A percentile compares a stretch with the other conserved stretches of the same genome.
Conservation (phyloP, 1,140 invertebrate genomes). For the Euwallacea similis region DNA sequence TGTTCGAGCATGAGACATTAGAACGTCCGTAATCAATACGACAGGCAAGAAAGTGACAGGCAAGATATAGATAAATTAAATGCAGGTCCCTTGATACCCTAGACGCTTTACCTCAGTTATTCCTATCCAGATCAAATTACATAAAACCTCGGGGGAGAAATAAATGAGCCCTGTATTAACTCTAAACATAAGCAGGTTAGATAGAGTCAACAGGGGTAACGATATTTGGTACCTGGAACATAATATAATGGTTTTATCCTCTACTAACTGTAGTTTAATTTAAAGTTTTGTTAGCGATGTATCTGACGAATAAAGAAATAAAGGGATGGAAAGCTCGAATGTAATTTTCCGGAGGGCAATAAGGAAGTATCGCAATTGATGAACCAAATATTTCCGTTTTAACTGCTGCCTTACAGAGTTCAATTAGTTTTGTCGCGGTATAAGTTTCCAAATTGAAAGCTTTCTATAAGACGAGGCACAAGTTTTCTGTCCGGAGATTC, state of each 20-base stretch:
- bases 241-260: not conserved
- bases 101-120: slow-evolving; percentile 13
- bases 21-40: not conserved
- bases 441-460: slow-evolving; percentile 40
- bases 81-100: not conserved
- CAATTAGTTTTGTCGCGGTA: slow-evolving; percentile 38
- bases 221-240: not conserved
- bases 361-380: slow-evolving; percentile 29
- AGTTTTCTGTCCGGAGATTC: slow-evolving; percentile 38
- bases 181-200: slow-evolving; percentile 6
- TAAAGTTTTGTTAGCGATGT: not conserved
- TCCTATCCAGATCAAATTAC: slow-evolving; percentile 18
- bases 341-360: slow-evolving; percentile 25
- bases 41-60: slow-evolving; percentile 1
- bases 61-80: slow-evolving; percentile 11
- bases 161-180: slow-evolving; percentile 9
- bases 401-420: slow-evolving; percentile 33
- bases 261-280: not conserved
- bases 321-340: slow-evolving; percentile 4
- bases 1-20: slow-evolving; percentile 5
- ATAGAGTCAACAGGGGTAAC: not conserved
- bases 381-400: slow-evolving; percentile 35
- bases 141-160: slow-evolving; percentile 6
- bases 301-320: slow-evolving; percentile 11
- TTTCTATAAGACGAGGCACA: slow-evolving; percentile 39